These are phyloP conservation scores for Alces alces DNA, from an alignment of 2,113 vertebrate genomes.

Conservation along the genomic window DNA sequence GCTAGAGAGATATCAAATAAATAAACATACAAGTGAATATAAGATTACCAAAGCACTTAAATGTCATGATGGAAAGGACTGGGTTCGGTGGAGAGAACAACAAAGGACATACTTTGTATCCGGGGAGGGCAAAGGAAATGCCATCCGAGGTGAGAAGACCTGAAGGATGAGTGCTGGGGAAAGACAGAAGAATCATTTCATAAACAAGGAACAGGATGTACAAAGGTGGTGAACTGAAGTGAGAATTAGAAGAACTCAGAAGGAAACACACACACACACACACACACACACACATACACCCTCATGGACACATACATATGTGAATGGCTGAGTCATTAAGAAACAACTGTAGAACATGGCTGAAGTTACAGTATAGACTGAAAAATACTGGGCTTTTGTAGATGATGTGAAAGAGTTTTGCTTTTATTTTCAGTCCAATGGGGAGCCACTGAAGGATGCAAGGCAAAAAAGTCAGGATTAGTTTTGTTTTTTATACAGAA, in stretches of 20 bases:
- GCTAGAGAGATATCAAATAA: not conserved
- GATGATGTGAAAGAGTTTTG: not conserved
- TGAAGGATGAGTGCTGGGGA: not conserved
- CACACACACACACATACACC: not conserved
- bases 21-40: not conserved
- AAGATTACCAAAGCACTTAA: not conserved
- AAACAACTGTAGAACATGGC: not conserved
- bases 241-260: not conserved
- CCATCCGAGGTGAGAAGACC: not conserved
- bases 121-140: not conserved
- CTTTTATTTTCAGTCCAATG: not conserved
- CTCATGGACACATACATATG: not conserved
- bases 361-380: not conserved
- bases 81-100: not conserved
- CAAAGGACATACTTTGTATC: not conserved
- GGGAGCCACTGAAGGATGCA: not conserved
- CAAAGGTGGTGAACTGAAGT: not conserved
- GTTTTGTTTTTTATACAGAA: not conserved
- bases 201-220: not conserved
- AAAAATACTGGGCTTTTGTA: not conserved
- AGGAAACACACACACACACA: not conserved
- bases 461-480: not conserved
- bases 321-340: not conserved
- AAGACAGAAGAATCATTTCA: not conserved
- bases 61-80: not conserved